Evolutionary conservation across 2,797 vertebrate species (phyloP).

Genomic region (Gadopsis marmoratus): DNA sequence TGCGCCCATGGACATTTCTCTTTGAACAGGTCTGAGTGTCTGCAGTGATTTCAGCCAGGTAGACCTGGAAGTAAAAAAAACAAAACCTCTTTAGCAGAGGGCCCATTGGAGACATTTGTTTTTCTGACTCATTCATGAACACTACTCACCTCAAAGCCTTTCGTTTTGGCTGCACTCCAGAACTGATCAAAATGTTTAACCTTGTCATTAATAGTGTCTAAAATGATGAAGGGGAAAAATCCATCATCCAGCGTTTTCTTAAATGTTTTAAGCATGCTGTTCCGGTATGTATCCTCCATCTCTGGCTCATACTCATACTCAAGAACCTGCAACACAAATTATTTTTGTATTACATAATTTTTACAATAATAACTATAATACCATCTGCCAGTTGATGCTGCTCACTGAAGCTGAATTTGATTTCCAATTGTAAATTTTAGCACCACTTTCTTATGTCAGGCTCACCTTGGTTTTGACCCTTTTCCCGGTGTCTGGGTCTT

Average conservation of each 20-base stretch:
- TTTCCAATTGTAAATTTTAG: not conserved
- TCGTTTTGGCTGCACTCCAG: conserved; percentile 99
- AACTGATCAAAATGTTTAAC: conserved; percentile 98
- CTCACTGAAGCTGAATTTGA: not conserved
- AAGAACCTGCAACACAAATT: conserved; percentile 85
- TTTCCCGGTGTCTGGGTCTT: conserved; percentile 96
- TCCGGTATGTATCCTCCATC: conserved; percentile 97
- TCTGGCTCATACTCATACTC: conserved; percentile 98
- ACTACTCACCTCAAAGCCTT: conserved; percentile 95
- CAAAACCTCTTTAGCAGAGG: conserved; percentile 16
- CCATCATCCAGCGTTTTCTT: conserved; percentile 98
- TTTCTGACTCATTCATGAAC: not conserved
- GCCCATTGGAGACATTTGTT: not conserved
- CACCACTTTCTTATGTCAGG: not conserved
- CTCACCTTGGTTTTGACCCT: conserved; percentile 95
- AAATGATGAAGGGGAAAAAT: conserved; percentile 98
- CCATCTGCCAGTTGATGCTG: not conserved
- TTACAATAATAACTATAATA: not conserved
- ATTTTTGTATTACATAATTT: not conserved
- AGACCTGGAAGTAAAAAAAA: conserved; percentile 86
- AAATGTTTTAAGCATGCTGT: conserved; percentile 98
- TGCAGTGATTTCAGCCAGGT: conserved; percentile 95
- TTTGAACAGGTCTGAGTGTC: conserved; percentile 96
- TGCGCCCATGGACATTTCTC: conserved; percentile 95
- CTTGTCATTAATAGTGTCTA: conserved; percentile 96